Base-by-base conservation (phyloP, 2,797 vertebrate genomes). In the Diplodus puntazzo region DNA sequence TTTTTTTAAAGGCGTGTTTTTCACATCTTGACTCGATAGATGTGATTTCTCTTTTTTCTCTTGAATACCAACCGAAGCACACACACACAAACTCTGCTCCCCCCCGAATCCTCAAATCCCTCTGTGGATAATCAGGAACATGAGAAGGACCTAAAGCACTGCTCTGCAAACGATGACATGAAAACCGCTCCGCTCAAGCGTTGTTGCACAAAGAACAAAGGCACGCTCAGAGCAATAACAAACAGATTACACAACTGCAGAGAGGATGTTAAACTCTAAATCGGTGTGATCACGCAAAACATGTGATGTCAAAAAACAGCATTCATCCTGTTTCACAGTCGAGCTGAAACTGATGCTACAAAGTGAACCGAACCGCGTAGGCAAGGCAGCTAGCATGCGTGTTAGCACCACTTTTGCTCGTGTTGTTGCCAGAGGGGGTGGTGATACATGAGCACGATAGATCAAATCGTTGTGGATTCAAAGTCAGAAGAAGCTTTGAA, bases 101-200 rank as follows among this genome's bases (percentile, higher is more conserved):
- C 25, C 66, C 20, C 8, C 55, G 46, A 61, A 48, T 46, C 17
- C 27, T 8, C 50, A 30, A 57, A 20, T 9, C 2, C 27, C 39
- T 43, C 16, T n/a, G 48, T 13, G 23, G 39, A 74, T 80, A 78
- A 78, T 77, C 55, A 57, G 73, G 73, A 79, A 46, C 80, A 76
- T 20, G 6, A 65, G n/a, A n/a, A 18, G 39, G 14, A 48, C 12
- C 18, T 49, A 21, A 52, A 60, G 13, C 11, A 0, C 25, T 2
- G 43, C 25, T 53, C 54, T 50, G 18, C 39, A 69, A 68, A 60
- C 6, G 63, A 79, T 17, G 18, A 59, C 61, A 72, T n/a, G 46
- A 65, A 42, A 49, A 43, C n/a, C 11, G 45, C 18, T 73, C 14
- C 21, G 14, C 60, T 64, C 46, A 59, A 70, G 66, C 12, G 66